Evolutionary conservation across 2,888 invertebrate species (phyloP).

Genomic region (Venusia cambrica): DNA sequence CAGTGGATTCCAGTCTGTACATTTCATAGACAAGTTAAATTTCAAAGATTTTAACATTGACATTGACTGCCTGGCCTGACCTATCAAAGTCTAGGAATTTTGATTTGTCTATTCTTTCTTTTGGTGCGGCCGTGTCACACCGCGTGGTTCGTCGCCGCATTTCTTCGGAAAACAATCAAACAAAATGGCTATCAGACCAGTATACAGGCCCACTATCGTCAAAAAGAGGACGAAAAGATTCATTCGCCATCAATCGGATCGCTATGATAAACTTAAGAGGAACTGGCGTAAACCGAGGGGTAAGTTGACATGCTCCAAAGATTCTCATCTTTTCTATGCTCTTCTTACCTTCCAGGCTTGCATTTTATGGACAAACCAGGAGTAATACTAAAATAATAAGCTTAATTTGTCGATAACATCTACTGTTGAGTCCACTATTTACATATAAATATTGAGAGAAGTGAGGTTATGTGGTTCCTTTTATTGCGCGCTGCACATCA

Average conservation of each 20-base stretch:
- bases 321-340: constrained; percentile 2
- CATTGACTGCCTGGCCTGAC: constrained; percentile 56
- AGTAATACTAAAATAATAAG: constrained; percentile 49
- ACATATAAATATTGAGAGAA: no score
- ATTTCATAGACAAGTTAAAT: constrained; percentile 32
- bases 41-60: constrained; percentile 13
- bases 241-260: constrained; percentile 98
- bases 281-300: constrained; percentile 99
- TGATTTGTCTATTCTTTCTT: constrained; percentile 68
- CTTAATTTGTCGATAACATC: background rate
- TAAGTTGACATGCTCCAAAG: constrained; percentile 41
- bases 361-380: constrained; percentile 3
- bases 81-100: constrained; percentile 55
- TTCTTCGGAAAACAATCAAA: constrained; percentile 70
- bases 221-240: constrained; percentile 99
- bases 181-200: constrained; percentile 95
- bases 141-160: constrained; percentile 76
- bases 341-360: background rate
- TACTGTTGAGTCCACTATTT: background rate
- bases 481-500: no score
- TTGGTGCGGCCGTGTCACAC: constrained; percentile 79
- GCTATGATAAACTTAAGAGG: constrained; percentile 96
- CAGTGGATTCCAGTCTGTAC: no score
- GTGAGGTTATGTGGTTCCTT: no score
- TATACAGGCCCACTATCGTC: constrained; percentile 93